Conservation (phyloP, 2,888 invertebrate species). For the Aquatica leii region DNA sequence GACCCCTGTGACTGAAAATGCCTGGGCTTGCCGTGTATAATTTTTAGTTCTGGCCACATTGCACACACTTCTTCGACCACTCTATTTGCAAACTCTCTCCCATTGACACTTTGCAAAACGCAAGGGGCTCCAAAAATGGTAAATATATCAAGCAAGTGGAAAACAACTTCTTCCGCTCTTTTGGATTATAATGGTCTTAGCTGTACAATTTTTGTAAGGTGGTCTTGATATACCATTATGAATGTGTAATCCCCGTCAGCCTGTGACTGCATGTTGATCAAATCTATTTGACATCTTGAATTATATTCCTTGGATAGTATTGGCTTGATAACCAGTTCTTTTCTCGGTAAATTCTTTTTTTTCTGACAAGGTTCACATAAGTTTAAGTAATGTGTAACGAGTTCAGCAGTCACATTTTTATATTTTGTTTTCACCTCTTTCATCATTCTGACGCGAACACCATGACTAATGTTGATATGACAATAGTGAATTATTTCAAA, state of each 20-base stretch:
- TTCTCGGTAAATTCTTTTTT: slow-evolving; percentile 14
- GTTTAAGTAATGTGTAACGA: too few species aligned
- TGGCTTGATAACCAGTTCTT: slow-evolving; percentile 13
- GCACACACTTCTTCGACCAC: slow-evolving; percentile 16
- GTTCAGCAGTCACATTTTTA: background rate
- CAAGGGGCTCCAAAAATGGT: slow-evolving; percentile 18
- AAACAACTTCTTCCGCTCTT: slow-evolving; percentile 1
- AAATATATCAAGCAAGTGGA: slow-evolving; percentile 10
- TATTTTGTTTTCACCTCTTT: too few species aligned
- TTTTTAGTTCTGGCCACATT: slow-evolving; percentile 36
- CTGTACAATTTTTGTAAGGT: slow-evolving; percentile 51
- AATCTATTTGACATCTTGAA: slow-evolving; percentile 20
- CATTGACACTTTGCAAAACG: slow-evolving; percentile 22
- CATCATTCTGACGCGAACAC: too few species aligned
- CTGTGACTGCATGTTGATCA: slow-evolving; percentile 20
- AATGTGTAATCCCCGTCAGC: slow-evolving; percentile 49
- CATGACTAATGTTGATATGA: too few species aligned
- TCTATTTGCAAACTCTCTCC: slow-evolving; percentile 29
- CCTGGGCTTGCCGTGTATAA: slow-evolving; percentile 41
- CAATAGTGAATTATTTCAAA: too few species aligned
- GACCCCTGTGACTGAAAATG: slow-evolving; percentile 47
- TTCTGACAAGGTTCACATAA: slow-evolving; percentile 18
- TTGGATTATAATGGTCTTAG: background rate
- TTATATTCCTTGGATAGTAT: slow-evolving; percentile 14
- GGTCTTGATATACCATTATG: slow-evolving; percentile 52